Base-by-base conservation (phyloP, 2,797 vertebrate species). In the Acrossocheilus fasciatus region DNA sequence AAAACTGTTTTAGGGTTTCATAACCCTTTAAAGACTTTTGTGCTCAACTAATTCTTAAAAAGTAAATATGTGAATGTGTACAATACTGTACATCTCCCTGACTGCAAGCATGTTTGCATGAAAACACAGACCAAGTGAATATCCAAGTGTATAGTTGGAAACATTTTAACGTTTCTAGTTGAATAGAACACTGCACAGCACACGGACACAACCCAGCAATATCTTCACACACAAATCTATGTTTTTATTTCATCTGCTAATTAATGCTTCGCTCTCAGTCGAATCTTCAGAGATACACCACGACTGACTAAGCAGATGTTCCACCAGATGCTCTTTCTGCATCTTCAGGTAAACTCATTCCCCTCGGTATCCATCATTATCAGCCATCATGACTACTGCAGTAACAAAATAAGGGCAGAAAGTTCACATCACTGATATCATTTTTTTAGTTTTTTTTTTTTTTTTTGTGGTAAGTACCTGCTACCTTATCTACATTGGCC, bases 301-400 rank as follows among this genome's bases (percentile, higher is more conserved):
- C 6, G 50, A 26, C 30, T 68, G 30, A 64, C 57, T 54, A 2
- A 76, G 34, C 73, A 84, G 82, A 52, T 84, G 82, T 76, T 76
- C 23, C 45, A 76, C 14, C 73, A 76, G 59, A 84, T 84, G 59
- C 74, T 66, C 59, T 54, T 64, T 77, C 36, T 84, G 30, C 30
- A 76, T 57, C 36, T 83, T 62, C 52, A 73, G 81, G 15, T 59
- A 62, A 54, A 78, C 36, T 26, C 7, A 47, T 83, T 83, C 15
- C 23, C 10, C 36, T 69, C 17, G 52, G 45, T 43, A n/a, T 70
- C 34, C 14, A 82, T 70, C 81, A 70, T 26, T 52, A 34, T 81
- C 6, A 30, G 23, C 26, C 52, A 74, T 73, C 12, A 45, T 47
- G 4, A 80, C 6, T 43, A 23, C 20, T 57, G 6, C 43, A 7